phyloP scores from a whole-genome alignment of 2,888 invertebrate genomes.

The Agrotis clavis region DNA sequence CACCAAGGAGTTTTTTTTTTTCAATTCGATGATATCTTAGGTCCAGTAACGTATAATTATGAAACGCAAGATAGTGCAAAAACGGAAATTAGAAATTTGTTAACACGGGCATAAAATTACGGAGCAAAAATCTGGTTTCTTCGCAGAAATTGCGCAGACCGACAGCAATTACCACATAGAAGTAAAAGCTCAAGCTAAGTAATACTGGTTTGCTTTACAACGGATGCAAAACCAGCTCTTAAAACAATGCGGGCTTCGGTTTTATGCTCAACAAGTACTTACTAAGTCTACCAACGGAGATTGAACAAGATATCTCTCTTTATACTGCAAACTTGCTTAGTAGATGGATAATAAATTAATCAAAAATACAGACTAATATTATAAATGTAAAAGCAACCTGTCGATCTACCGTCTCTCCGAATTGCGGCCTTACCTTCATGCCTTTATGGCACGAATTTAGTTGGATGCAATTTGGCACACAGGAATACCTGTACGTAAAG shows the following conservation, averaged over 20 bases:
- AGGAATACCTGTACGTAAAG: too few relatives aligned
- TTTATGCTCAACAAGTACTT: conserved; percentile 8
- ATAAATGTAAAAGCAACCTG: not conserved
- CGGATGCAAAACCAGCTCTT: conserved; percentile 36
- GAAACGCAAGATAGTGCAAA: not conserved
- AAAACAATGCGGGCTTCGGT: conserved; percentile 15
- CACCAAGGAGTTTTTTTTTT: not conserved
- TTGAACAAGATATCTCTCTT: not conserved
- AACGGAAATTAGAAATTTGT: conserved; percentile 20
- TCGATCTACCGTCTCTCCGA: not conserved
- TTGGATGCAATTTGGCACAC: too few relatives aligned
- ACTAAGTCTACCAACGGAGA: not conserved
- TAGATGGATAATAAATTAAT: not conserved
- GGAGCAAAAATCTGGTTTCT: conserved; percentile 5
- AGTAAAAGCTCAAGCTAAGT: conserved; percentile 15
- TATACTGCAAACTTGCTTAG: too few relatives aligned
- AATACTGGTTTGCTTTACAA: conserved; percentile 24
- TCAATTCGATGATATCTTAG: not conserved
- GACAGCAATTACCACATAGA: conserved; percentile 19
- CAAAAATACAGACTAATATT: not conserved
- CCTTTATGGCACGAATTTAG: too few relatives aligned
- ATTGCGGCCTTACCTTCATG: too few relatives aligned
- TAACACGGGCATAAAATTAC: conserved; percentile 18
- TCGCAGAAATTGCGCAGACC: not conserved
- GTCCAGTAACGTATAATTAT: conserved; percentile 1